Percentiles rank a stretch among this genome's conserved stretches.
Evolutionary conservation across 2,888 invertebrate genomes (phyloP).

Genomic region (Heliconius charithonia): DNA sequence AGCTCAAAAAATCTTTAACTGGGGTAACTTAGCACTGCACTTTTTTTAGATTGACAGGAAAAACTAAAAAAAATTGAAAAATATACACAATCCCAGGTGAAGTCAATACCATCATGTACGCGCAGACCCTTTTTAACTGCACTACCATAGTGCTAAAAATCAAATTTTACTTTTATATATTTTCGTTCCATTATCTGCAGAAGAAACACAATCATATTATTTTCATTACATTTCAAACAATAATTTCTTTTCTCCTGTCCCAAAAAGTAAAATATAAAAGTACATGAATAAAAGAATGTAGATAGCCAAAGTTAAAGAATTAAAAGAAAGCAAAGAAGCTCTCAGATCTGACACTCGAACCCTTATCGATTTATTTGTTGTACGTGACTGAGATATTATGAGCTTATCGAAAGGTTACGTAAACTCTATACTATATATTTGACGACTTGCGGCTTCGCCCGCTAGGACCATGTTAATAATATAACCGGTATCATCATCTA

Average conservation of each 20-base stretch:
- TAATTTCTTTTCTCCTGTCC: neutral
- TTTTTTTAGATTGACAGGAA: too few relatives aligned
- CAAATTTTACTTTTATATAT: neutral
- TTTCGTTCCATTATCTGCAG: neutral
- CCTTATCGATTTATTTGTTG: constrained; percentile 22
- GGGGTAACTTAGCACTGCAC: too few relatives aligned
- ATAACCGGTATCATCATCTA: too few relatives aligned
- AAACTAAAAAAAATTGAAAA: too few relatives aligned
- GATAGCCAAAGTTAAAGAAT: neutral
- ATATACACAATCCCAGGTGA: too few relatives aligned
- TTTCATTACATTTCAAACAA: neutral
- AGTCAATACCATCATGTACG: too few relatives aligned
- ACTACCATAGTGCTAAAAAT: neutral
- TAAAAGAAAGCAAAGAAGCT: constrained; percentile 18
- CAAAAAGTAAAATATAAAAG: neutral
- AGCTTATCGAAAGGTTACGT: neutral
- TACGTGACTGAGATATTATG: constrained; percentile 15
- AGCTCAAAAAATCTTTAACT: too few relatives aligned
- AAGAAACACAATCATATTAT: neutral
- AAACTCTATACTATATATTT: neutral
- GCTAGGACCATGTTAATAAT: too few relatives aligned
- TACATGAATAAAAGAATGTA: neutral
- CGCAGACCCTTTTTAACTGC: neutral
- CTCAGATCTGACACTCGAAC: neutral
- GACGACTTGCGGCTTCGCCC: neutral